Percentiles rank a stretch among this genome's conserved stretches.
Evolutionary conservation across 2,797 vertebrate genomes (phyloP).

Genomic region (Tapera naevia): DNA sequence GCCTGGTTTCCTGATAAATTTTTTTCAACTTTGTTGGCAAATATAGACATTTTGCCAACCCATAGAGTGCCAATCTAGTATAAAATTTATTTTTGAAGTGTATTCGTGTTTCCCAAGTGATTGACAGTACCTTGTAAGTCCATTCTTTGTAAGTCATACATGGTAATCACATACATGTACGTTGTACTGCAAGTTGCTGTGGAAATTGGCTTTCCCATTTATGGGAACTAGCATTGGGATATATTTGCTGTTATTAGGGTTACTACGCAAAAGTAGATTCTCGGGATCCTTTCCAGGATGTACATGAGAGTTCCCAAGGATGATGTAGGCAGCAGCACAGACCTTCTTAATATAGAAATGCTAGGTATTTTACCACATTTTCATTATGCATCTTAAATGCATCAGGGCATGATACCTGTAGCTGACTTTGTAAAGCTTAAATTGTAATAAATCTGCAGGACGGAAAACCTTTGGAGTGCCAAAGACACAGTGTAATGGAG

Average conservation of each 20-base stretch:
- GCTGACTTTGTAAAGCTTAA: background rate
- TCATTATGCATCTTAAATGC: background rate
- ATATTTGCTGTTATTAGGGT: background rate
- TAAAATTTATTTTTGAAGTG: background rate
- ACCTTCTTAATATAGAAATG: background rate
- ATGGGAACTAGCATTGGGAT: background rate
- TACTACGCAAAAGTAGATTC: background rate
- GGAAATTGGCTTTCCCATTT: background rate
- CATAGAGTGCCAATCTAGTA: background rate
- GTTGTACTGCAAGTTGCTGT: background rate
- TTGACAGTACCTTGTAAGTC: background rate
- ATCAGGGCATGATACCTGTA: background rate
- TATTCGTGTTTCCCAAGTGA: background rate
- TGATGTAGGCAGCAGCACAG: background rate
- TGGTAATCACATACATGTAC: background rate
- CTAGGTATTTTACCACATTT: background rate
- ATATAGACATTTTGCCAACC: background rate
- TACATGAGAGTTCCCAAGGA: background rate
- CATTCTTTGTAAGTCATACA: background rate
- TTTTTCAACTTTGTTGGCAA: background rate
- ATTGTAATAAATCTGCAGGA: background rate
- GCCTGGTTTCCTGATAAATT: background rate
- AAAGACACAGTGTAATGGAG: background rate
- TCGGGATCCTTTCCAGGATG: background rate
- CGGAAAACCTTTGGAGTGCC: background rate